Evolutionary conservation across 2,797 vertebrate genomes (phyloP).

Genomic region (Centroberyx gerrardi): DNA sequence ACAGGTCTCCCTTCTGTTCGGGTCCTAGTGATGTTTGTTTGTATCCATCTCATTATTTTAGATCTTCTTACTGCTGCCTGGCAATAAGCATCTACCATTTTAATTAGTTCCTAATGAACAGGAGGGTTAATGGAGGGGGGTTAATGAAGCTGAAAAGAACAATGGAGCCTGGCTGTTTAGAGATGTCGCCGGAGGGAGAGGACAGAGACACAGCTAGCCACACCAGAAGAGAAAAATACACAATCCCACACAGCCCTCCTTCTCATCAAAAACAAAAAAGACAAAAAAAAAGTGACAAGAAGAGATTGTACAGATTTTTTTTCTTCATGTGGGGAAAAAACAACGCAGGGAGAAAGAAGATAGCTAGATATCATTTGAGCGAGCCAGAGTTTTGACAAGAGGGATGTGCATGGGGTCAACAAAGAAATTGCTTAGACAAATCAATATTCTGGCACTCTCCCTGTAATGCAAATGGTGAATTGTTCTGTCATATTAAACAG

Average conservation of each 20-base stretch:
- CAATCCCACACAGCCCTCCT: too few species aligned
- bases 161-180: slow-evolving; percentile 26
- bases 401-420: not conserved
- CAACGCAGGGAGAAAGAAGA: not conserved
- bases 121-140: slow-evolving; percentile 53
- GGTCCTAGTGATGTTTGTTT: slow-evolving; percentile 45
- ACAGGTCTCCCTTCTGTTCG: slow-evolving; percentile 18
- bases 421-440: slow-evolving; percentile 9
- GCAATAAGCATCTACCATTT: slow-evolving; percentile 41
- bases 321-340: slow-evolving; percentile 6
- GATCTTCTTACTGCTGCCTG: slow-evolving; percentile 28
- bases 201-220: slow-evolving; percentile 20
- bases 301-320: not conserved
- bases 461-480: slow-evolving; percentile 28
- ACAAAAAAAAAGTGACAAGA: not conserved
- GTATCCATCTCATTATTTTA: slow-evolving; percentile 24
- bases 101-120: slow-evolving; percentile 61
- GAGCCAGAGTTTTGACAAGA: slow-evolving; percentile 8
- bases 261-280: too few species aligned
- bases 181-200: slow-evolving; percentile 37
- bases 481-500: slow-evolving; percentile 35
- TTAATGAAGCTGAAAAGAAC: slow-evolving; percentile 61
- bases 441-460: slow-evolving; percentile 34
- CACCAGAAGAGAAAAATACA: not conserved
- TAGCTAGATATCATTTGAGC: too few species aligned